Percentiles rank a stretch among this genome's conserved stretches.
These are phyloP conservation scores for Procambarus virginalis DNA, from an alignment of 1,140 invertebrate genomes.

Conservation along the genomic window DNA sequence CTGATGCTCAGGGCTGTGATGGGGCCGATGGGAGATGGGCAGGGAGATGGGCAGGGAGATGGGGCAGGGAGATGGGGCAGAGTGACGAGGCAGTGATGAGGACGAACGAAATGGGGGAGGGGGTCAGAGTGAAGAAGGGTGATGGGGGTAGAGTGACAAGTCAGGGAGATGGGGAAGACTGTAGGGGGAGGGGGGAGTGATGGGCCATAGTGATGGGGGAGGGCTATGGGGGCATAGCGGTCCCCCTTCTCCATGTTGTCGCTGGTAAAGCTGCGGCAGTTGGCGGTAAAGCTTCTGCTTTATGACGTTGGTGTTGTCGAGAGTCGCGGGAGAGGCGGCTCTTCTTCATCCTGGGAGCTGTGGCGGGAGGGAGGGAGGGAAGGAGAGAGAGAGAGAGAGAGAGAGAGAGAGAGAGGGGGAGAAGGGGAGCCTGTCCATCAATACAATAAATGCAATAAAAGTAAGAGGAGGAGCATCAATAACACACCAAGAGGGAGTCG, in stretches of 20 bases:
- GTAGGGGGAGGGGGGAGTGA: neutral
- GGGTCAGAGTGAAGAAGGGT: too few relatives aligned
- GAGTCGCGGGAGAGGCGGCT: neutral
- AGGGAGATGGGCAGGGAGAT: too few relatives aligned
- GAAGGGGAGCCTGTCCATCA: neutral
- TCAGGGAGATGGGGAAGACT: too few relatives aligned
- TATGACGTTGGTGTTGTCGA: neutral
- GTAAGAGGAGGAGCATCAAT: neutral
- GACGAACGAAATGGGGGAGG: too few relatives aligned
- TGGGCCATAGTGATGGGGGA: neutral
- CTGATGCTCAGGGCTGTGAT: too few relatives aligned
- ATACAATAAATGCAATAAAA: neutral
- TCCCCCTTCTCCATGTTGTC: neutral
- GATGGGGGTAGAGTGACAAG: too few relatives aligned
- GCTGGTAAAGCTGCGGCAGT: neutral
- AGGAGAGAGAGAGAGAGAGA: neutral
- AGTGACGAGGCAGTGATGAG: too few relatives aligned
- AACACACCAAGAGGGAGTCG: neutral
- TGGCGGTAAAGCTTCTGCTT: neutral
- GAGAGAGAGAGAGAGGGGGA: neutral
- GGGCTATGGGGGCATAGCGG: neutral
- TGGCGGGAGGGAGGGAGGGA: neutral
- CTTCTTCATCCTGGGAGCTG: neutral
- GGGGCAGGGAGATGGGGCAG: too few relatives aligned
- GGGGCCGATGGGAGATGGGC: too few relatives aligned